Base-by-base conservation (phyloP, 2,113 vertebrate species). In the Thalassoma bifasciatum region DNA sequence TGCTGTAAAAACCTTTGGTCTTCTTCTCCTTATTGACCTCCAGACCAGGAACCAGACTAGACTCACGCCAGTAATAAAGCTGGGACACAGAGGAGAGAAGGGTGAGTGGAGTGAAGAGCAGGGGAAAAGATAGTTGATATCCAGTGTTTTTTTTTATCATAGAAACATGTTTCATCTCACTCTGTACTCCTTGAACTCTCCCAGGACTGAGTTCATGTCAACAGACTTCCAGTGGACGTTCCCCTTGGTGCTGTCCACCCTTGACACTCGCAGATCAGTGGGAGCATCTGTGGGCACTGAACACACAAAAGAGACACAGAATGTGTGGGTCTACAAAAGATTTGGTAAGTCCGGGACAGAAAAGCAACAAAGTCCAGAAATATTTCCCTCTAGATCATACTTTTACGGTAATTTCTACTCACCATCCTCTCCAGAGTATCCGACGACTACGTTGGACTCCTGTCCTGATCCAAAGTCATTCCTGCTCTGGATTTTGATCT, bases 401-500 rank as follows among this genome's bases (percentile, higher is more conserved):
- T 30, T 30, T 30, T 30, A 30, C 30, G 6, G 6, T 3, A 49
- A 68, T 10, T 17, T 62, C 10, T 11, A 79, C 96, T 97, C 91
- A 99, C 98, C 94, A 88, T 99, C 97, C 90, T 99, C 98, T 63
- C 98, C 98, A 0, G 98, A 99, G 8, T 95, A 96, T 21, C 98
- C 98, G 1, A 94, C 94, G 81, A 96, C 66, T 1, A 95, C 84
- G 23, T 95, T 95, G 0, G 98, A 97, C 87, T 96, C 96, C 0
- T 95, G 95, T 1, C 96, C 96, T 13, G 74, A 58, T 38, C 98
- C 98, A 11, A 96, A 96, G 60, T 98, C 96, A 0, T 99, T 99
- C 72, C 94, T 88, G 0, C 96, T 96, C 92, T 98, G 96, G 75
- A 99, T 94, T 83, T 95, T 96, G 91, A 99, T 95, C 89, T 99